A percentile compares a stretch with the other conserved stretches of the same genome.
These are phyloP conservation scores for Dipodomys merriami DNA, from an alignment of 2,113 vertebrate genomes.

Conservation along the genomic window DNA sequence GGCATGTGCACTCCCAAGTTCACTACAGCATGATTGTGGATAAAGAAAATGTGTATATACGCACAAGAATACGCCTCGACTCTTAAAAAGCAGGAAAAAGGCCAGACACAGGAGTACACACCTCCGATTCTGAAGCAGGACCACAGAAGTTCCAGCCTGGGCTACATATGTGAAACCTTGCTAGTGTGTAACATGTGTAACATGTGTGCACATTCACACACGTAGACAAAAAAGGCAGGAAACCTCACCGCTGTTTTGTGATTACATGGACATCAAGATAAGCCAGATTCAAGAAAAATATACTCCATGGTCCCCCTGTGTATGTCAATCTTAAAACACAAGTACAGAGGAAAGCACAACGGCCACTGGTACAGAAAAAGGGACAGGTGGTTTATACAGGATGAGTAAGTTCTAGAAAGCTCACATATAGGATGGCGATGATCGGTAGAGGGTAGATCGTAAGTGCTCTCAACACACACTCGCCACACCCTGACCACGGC, in stretches of 20 bases:
- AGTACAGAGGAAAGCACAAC: background rate
- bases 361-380: too few species aligned
- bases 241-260: background rate
- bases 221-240: background rate
- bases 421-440: background rate
- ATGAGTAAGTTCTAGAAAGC: background rate
- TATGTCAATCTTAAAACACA: background rate
- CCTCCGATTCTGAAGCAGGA: background rate
- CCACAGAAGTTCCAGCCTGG: background rate
- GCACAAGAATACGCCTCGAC: background rate
- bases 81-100: background rate
- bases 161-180: background rate
- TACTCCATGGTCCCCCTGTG: too few species aligned
- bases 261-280: background rate
- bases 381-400: background rate
- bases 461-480: background rate
- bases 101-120: background rate
- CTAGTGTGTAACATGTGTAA: too few species aligned
- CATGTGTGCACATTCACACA: background rate
- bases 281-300: background rate
- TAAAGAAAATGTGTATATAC: background rate
- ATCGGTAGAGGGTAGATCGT: background rate
- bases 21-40: background rate
- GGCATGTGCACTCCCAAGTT: background rate
- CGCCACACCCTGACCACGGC: too few species aligned